These are phyloP conservation scores for Rhynchotus rufescens DNA, from an alignment of 2,797 vertebrate species.

Conservation along the genomic window DNA sequence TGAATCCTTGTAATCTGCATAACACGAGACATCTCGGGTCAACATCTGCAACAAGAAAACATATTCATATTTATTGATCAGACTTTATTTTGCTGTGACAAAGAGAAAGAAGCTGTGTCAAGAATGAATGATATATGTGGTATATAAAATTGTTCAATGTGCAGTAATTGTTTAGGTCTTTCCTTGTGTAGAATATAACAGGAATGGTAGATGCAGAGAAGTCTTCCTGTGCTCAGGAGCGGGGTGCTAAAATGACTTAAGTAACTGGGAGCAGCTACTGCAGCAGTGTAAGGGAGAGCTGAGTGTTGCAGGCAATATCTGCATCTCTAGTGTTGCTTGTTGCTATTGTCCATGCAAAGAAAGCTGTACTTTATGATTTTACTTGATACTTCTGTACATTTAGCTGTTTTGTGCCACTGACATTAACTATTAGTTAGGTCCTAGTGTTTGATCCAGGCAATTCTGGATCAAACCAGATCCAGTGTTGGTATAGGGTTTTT, in stretches of 20 bases:
- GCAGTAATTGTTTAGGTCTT: neutral
- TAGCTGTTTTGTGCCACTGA: neutral
- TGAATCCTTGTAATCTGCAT: neutral
- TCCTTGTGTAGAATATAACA: neutral
- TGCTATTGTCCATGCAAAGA: neutral
- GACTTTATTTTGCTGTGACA: neutral
- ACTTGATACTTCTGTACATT: neutral
- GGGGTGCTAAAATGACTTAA: neutral
- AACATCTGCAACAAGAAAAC: neutral
- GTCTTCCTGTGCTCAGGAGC: neutral
- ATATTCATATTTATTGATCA: neutral
- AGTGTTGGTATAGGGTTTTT: neutral
- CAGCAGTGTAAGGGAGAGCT: neutral
- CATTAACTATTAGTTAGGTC: neutral
- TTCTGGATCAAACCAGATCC: no score
- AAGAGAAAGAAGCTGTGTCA: neutral
- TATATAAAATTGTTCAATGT: neutral
- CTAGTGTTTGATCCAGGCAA: neutral
- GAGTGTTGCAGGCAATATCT: neutral
- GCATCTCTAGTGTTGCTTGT: neutral
- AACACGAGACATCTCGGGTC: neutral
- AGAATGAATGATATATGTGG: neutral
- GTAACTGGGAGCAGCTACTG: neutral
- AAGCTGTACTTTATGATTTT: neutral
- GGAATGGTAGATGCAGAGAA: neutral